Percentiles rank a stretch among this genome's conserved stretches.
Conservation (phyloP, 2,888 invertebrate genomes). For the Machimus rusticus region DNA sequence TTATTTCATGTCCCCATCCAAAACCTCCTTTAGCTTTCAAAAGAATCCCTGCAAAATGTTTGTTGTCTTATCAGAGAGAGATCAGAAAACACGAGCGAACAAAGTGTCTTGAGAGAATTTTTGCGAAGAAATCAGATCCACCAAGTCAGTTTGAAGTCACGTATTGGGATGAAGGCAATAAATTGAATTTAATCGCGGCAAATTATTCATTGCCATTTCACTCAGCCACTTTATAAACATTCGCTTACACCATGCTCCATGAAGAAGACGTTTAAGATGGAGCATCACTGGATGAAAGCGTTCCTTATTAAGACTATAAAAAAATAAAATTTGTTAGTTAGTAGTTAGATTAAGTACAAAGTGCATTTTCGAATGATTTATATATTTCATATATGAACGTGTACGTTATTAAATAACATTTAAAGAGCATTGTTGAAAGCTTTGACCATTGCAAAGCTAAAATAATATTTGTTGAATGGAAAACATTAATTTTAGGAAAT, state of each 20-base stretch:
- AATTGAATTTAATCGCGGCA: not conserved
- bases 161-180: not conserved
- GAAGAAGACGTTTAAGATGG: not conserved
- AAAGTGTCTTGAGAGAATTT: not conserved
- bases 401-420: not conserved
- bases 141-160: not conserved
- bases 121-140: not conserved
- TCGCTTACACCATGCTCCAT: not conserved
- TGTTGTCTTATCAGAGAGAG: not conserved
- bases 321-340: too few species aligned
- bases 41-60: not conserved
- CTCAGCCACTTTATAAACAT: not conserved
- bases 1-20: not conserved
- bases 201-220: not conserved
- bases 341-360: not conserved
- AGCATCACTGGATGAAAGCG: not conserved
- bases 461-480: not conserved
- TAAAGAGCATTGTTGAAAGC: too few species aligned
- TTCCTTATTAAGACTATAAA: not conserved
- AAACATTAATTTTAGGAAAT: not conserved
- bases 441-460: not conserved
- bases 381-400: not conserved
- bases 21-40: not conserved
- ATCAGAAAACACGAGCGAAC: not conserved
- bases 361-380: too few species aligned